Conservation (phyloP, 2,797 vertebrate genomes). For the Leptatherina wallacei region DNA sequence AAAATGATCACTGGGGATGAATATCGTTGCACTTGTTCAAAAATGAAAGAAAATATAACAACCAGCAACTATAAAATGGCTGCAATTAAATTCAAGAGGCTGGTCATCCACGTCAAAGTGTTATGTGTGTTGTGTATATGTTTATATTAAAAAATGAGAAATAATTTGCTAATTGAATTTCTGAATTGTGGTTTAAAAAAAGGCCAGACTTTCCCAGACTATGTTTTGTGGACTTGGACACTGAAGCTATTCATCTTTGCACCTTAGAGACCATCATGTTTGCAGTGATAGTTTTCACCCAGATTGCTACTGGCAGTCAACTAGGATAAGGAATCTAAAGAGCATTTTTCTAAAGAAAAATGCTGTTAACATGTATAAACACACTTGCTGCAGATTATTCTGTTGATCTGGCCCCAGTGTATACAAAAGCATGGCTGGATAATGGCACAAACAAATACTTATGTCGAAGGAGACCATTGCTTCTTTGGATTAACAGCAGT, state of each 20-base stretch:
- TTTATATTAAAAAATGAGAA: too few species aligned
- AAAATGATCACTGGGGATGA: background rate
- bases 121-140: too few species aligned
- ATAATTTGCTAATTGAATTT: background rate
- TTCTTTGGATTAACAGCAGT: background rate
- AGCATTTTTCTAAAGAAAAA: background rate
- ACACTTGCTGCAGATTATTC: background rate
- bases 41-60: background rate
- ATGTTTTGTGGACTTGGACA: background rate
- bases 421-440: too few species aligned
- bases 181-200: background rate
- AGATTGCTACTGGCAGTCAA: background rate
- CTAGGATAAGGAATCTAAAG: background rate
- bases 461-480: too few species aligned
- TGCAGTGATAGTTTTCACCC: background rate
- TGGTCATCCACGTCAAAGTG: background rate
- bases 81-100: background rate
- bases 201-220: background rate
- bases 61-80: background rate
- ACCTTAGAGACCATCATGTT: background rate
- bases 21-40: background rate
- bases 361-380: background rate
- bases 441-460: too few species aligned
- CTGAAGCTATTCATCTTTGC: background rate
- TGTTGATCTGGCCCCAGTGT: too few species aligned